Base-by-base conservation (phyloP, 1,140 invertebrate species). In the Gonioctena quinquepunctata region DNA sequence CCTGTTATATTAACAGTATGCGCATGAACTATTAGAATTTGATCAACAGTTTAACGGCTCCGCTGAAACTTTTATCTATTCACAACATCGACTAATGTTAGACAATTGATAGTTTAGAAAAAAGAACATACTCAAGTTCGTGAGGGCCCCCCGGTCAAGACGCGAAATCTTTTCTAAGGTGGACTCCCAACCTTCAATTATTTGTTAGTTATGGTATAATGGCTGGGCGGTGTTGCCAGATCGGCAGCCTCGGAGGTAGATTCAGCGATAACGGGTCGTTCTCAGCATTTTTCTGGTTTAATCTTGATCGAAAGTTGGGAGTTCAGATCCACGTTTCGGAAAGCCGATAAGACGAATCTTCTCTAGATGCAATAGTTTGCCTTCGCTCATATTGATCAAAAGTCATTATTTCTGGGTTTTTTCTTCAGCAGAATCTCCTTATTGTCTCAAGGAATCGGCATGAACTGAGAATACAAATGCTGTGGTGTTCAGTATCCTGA, bases 201-300 rank as follows among this genome's bases (percentile, higher is more conserved):
- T 68, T 61, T 62, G 28, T 68, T 68, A 68, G 66, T 68, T 68
- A 68, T 68, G 66, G 57, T 48, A 8, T 62, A 18, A 23, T 61
- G 8, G 11, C 18, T 13, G 19, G 11, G 18, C 52, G 8, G 11
- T 54, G 52, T 54, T 54, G 52, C 52, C 52, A 18, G 22, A n/a
- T 54, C 52, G 0, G 2, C 33, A 8, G 33, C 33, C 33, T 42
- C 33, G 33, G 33, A 42, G 33, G 11, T 42, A 42, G 33, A 42
- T 42, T n/a, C 16, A 4, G 33, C 33, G n/a, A n/a, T n/a, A n/a
- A n/a, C n/a, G n/a, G n/a, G n/a, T n/a, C n/a, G n/a, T n/a, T n/a
- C n/a, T n/a, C n/a, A n/a, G n/a, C n/a, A n/a, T n/a, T n/a, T n/a
- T n/a, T n/a, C n/a, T n/a, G n/a, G n/a, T n/a, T n/a, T n/a, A n/a